Evolutionary conservation across 2,888 invertebrate species (phyloP), one percentile per base, ranked within the genome.

Genomic region (Drosophila mimica): DNA sequence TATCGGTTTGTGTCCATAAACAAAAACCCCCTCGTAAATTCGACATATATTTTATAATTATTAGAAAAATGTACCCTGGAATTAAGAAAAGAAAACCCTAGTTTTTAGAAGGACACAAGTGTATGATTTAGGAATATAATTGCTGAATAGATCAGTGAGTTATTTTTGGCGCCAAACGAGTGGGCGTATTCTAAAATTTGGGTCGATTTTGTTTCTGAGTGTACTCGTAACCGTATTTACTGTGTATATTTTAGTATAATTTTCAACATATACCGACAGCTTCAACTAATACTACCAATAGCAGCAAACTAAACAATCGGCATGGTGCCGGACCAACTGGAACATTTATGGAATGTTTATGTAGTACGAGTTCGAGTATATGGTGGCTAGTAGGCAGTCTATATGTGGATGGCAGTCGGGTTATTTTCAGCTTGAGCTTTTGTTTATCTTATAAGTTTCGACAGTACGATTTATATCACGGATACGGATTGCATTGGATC

Each of bases 401-500:
- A 34, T 36, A 36, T 36, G 34, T 34, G 54, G 20, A 30, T 38
- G 70, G 33, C 20, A 34, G 40, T 54, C 43, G 70, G 66, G 64
- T 87, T 80, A 76, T 78, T 81, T 79, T 73, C 78, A 69, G 80
- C 20, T 77, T 67, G 68, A 46, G 57, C 70, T 65, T 59, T 72
- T 85, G 84, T 85, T 85, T 85, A 85, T 77, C 72, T 84, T 82
- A 70, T 67, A 82, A 63, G 77, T 82, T 89, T 85, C 82, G 77
- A 80, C 84, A 82, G 72, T 75, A 73, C 84, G 88, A 87, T 84
- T 87, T 79, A 73, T 89, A 76, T 74, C 71, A 76, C 68, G 84
- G 70, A 81, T 76, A 75, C 70, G 62, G 53, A 65, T 74, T 74
- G 67, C 40, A 34, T 65, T n/a, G n/a, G 54, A 25, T 28, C 54